Base-by-base conservation (phyloP, 2,888 invertebrate species). In the Caenorhabditis becei region DNA sequence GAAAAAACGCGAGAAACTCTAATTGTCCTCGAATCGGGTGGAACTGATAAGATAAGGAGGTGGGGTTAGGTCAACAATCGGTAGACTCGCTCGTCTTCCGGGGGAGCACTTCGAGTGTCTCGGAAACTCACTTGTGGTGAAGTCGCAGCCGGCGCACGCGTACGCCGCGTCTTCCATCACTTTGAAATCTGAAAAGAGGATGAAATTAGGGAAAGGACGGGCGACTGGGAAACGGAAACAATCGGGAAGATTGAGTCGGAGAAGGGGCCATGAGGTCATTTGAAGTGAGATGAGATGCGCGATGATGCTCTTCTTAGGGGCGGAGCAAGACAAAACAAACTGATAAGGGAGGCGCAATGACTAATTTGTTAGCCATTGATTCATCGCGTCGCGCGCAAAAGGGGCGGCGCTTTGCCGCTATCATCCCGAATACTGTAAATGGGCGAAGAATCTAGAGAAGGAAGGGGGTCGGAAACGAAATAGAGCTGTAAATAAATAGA, bases 121-220 rank as follows among this genome's bases (percentile, higher is more conserved):
- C 56, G 56, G 49, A 59, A 77, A 84, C 86, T 82, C 69, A 86
- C 86, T 84, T 37, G 86, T 82, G 20, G 83, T 84, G 58, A 86
- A 86, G 23, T 77, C 80, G 63, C 86, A 86, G 35, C 83, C 83
- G 16, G 84, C 83, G 74, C 86, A 86, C 44, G 82, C 86, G 67
- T 82, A 86, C 54, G 83, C 84, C 69, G 82, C 83, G 54, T 86
- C 86, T n/a, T 84, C 83, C 74, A 83, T 80, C 69, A 78, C 70
- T 82, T 84, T 80, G 72, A 84, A 81, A 28, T 83, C 86, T 86
- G 83, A 16, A 86, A 85, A 56, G 32, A n/a, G 23, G 58, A 63
- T 18, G 35, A n/a, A 65, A 35, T 65, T 58, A 67, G n/a, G 26
- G 16, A 47, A 32, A 47, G 28, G 24, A 58, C 8, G 56, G 26